Evolutionary conservation across 2,797 vertebrate genomes (phyloP), one percentile per base, ranked within the genome.

Genomic region (Sebastes matsubarae): DNA sequence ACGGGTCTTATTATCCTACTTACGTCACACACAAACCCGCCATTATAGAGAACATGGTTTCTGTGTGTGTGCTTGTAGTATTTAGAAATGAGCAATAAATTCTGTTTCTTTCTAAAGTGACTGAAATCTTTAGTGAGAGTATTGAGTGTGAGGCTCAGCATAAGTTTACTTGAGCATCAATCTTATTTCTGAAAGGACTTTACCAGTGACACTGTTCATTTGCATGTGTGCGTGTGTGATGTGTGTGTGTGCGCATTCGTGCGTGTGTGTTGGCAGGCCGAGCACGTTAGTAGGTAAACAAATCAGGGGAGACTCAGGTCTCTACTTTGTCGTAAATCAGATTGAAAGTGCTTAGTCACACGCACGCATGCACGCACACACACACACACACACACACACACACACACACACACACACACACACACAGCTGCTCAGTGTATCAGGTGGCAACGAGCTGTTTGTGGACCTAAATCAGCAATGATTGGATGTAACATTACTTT

Each of bases 241-340:
- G 77, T 91, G 18, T 74, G 4, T 88, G 79, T 91, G 18, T 74
- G 4, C 16, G 14, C 38, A 42, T 42, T 42, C 14, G 38, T 52
- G 38, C 72, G 22, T 42, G 32, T 46, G 36, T 68, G 52, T 84
- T 86, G 58, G 85, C 83, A 88, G 36, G 71, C 71, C 0, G 1
- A 60, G 68, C 77, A 73, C 76, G 36, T 86, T 79, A 69, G 70
- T 64, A 79, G 59, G 72, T 87, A 91, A 89, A 92, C 85, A 88
- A 87, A 88, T 84, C 79, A 84, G 68, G 63, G 38, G 65, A 79
- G 85, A 86, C 66, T 78, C 65, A 18, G 58, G 68, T 87, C 75
- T 81, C 63, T 79, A 52, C 59, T 81, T 84, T 89, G 86, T 90
- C 75, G 50, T 92, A 91, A 92, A 93, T 93, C 87, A 88, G 84